These are phyloP conservation scores for Phalera bucephala DNA, from an alignment of 2,888 invertebrate species.

Conservation along the genomic window DNA sequence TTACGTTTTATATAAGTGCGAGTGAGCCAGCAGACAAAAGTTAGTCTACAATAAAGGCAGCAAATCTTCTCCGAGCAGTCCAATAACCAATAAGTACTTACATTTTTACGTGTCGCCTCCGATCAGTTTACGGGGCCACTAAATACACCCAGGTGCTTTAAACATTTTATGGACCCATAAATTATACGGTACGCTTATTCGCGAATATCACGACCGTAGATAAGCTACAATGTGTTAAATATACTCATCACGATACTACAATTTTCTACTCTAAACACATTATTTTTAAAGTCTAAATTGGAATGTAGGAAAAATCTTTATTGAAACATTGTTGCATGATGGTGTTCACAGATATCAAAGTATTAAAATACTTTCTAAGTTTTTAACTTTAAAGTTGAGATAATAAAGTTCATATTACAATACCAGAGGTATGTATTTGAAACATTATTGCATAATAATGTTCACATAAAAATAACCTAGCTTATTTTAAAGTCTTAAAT, in stretches of 20 bases:
- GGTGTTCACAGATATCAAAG: too few species aligned
- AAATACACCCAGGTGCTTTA: constrained; percentile 60
- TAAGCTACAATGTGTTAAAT: constrained; percentile 24
- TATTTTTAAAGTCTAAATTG: too few species aligned
- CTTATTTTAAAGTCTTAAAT: too few species aligned
- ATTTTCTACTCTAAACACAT: not conserved
- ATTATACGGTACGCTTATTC: constrained; percentile 43
- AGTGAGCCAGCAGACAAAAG: too few species aligned
- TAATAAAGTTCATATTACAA: not conserved
- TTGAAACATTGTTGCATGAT: too few species aligned
- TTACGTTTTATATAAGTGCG: too few species aligned
- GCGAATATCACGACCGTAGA: constrained; percentile 36
- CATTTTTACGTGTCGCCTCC: constrained; percentile 21
- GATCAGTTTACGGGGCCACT: constrained; percentile 38
- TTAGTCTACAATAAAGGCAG: too few species aligned
- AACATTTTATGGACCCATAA: constrained; percentile 62
- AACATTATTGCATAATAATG: not conserved
- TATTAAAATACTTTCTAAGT: too few species aligned
- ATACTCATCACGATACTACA: not conserved
- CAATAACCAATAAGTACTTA: not conserved
- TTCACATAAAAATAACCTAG: too few species aligned
- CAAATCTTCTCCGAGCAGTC: too few species aligned
- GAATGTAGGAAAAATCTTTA: too few species aligned
- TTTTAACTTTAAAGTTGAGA: too few species aligned
- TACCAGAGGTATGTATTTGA: not conserved